These are phyloP conservation scores for Staurois parvus DNA, from an alignment of 2,797 vertebrate species.

Conservation along the genomic window DNA sequence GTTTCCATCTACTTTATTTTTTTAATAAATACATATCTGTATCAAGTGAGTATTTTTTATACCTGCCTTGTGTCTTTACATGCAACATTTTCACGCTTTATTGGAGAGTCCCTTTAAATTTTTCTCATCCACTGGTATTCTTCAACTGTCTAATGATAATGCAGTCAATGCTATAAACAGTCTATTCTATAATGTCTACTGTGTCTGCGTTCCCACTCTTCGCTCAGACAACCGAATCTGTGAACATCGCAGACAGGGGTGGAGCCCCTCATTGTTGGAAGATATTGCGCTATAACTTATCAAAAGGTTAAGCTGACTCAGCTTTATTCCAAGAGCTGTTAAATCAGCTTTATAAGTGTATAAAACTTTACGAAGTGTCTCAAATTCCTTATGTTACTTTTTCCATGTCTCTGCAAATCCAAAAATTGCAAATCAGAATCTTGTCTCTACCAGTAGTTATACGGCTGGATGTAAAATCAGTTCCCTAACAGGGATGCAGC, in stretches of 20 bases:
- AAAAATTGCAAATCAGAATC: conserved; percentile 26
- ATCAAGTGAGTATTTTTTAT: too few species aligned
- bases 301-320: conserved; percentile 21
- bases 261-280: conserved; percentile 39
- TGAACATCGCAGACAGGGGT: conserved; percentile 26
- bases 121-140: background rate
- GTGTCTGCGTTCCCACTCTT: background rate
- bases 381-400: conserved; percentile 26
- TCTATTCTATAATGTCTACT: background rate
- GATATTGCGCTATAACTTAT: conserved; percentile 13
- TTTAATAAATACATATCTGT: too few species aligned
- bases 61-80: too few species aligned
- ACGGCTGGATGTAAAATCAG: conserved; percentile 6
- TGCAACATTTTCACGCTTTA: too few species aligned
- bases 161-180: background rate
- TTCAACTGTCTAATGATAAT: background rate
- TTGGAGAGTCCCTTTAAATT: background rate
- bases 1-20: too few species aligned
- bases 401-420: conserved; percentile 19
- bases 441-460: conserved; percentile 6
- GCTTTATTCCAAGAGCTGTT: conserved; percentile 45
- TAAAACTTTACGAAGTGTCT: conserved; percentile 44
- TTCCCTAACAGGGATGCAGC: conserved; percentile 11
- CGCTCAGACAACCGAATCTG: conserved; percentile 7
- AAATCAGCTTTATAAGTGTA: conserved; percentile 31